These are phyloP conservation scores for Callyntrura sp. DNA, from an alignment of 2,888 invertebrate genomes.

Conservation along the genomic window DNA sequence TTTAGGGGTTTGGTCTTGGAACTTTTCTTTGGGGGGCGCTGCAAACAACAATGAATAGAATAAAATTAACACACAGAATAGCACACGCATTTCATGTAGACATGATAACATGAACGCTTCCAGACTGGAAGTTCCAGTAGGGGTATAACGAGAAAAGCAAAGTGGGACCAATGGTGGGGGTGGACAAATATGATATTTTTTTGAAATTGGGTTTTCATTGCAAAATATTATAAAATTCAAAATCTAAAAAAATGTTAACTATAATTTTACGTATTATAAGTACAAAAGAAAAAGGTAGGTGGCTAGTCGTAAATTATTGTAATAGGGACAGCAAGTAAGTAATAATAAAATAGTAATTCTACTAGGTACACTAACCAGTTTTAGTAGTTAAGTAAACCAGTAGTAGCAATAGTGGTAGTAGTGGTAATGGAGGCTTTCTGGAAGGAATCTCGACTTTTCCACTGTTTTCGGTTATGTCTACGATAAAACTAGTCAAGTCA, in stretches of 20 bases:
- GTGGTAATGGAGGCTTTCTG: conserved; percentile 10
- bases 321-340: background rate
- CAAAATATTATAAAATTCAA: too few species aligned
- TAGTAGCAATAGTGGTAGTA: conserved; percentile 37
- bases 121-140: background rate
- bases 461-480: background rate
- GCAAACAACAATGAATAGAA: conserved; percentile 38
- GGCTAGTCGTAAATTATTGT: background rate
- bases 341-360: conserved; percentile 15
- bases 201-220: too few species aligned
- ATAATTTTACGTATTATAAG: background rate
- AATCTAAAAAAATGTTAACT: background rate
- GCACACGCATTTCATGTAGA: background rate
- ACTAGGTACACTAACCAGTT: conserved; percentile 57
- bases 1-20: conserved; percentile 44
- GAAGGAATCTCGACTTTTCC: conserved; percentile 16
- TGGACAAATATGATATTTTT: background rate
- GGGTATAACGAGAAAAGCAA: background rate
- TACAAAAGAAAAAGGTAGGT: conserved; percentile 11
- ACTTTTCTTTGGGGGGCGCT: conserved; percentile 56
- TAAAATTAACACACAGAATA: conserved; percentile 37
- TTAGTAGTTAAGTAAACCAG: conserved; percentile 44
- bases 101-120: conserved; percentile 23
- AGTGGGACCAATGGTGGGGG: too few species aligned
- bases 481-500: background rate